Conservation (phyloP, 1,140 invertebrate genomes). For the Nymphalis io region DNA sequence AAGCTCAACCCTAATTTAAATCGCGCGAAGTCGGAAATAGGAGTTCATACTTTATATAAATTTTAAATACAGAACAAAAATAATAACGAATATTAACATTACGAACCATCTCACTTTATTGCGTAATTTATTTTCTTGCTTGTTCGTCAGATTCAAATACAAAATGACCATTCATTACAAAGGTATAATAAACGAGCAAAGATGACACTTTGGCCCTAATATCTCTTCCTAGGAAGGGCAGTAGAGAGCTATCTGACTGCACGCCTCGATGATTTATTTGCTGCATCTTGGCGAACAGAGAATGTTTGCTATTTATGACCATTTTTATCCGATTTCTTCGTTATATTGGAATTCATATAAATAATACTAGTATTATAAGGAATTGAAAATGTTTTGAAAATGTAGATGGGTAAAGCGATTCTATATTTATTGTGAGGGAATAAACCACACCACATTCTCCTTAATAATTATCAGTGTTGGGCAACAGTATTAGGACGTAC, state of each 20-base stretch:
- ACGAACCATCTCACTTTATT: background rate
- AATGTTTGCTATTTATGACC: constrained; percentile 3
- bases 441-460: too few species aligned
- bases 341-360: too few species aligned
- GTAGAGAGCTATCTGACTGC: constrained; percentile 10
- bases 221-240: constrained; percentile 2
- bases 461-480: too few species aligned
- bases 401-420: too few species aligned
- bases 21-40: too few species aligned
- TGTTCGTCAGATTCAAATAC: background rate
- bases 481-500: too few species aligned
- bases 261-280: constrained; percentile 8
- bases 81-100: background rate
- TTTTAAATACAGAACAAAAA: background rate
- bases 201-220: constrained; percentile 14
- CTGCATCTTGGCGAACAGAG: background rate
- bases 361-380: too few species aligned
- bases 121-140: background rate
- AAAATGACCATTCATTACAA: constrained; percentile 3
- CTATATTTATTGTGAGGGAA: too few species aligned
- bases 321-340: too few species aligned
- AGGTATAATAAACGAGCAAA: constrained; percentile 3
- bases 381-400: too few species aligned
- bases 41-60: too few species aligned
- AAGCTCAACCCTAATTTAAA: too few species aligned